phyloP scores from a whole-genome alignment of 2,113 vertebrate genomes.

The Chinchilla lanigera region DNA sequence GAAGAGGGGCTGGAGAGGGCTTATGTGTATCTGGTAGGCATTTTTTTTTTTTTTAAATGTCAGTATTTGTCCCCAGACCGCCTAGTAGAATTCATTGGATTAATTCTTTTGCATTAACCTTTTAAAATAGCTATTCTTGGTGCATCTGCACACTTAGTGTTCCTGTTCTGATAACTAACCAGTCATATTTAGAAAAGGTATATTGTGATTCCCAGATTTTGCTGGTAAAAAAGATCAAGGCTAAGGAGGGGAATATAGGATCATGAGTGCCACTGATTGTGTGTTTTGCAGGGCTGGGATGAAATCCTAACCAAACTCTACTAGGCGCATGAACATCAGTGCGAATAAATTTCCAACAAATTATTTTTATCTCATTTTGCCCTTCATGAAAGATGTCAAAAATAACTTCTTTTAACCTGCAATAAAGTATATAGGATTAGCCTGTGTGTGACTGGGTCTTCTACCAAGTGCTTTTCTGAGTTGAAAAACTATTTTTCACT shows the following conservation, averaged over 20 bases:
- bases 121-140: slow-evolving; percentile 6
- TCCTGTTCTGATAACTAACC: slow-evolving; percentile 57
- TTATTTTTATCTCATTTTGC: slow-evolving; percentile 62
- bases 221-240: slow-evolving; percentile 19
- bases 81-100: slow-evolving; percentile 6
- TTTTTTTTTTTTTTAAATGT: background rate
- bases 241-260: slow-evolving; percentile 35
- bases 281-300: slow-evolving; percentile 51
- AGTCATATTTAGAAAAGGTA: slow-evolving; percentile 14
- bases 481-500: slow-evolving; percentile 74
- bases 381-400: slow-evolving; percentile 65
- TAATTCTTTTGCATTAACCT: slow-evolving; percentile 30
- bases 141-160: background rate
- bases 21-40: background rate
- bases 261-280: slow-evolving; percentile 62
- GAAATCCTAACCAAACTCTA: slow-evolving; percentile 63
- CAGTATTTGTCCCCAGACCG: background rate
- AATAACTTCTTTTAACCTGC: slow-evolving; percentile 78
- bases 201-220: slow-evolving; percentile 19
- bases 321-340: slow-evolving; percentile 57
- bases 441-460: slow-evolving; percentile 64
- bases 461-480: slow-evolving; percentile 76
- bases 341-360: slow-evolving; percentile 61
- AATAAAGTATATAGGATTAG: slow-evolving; percentile 69
- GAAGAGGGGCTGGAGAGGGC: background rate